Percentiles rank a stretch among this genome's conserved stretches.
Evolutionary conservation across 2,113 vertebrate species (phyloP).

Genomic region (Pyxicephalus adspersus): DNA sequence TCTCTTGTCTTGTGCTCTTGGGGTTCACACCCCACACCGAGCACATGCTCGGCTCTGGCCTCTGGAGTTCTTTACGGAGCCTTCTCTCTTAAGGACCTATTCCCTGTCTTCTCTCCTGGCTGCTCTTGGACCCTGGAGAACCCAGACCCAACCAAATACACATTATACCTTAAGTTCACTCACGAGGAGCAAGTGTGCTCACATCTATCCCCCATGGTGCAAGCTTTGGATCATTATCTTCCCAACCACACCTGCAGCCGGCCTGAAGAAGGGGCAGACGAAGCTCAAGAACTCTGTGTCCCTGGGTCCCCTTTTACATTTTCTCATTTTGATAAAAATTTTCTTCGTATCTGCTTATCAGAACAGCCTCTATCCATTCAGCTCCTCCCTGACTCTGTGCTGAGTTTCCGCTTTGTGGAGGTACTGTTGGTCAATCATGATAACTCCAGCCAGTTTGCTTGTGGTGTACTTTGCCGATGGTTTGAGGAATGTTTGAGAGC

Average conservation of each 20-base stretch:
- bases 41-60: slow-evolving; percentile 92
- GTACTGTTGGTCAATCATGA: slow-evolving; percentile 97
- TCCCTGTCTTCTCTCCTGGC: slow-evolving; percentile 86
- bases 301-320: slow-evolving; percentile 82
- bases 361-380: slow-evolving; percentile 73
- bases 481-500: slow-evolving; percentile 90
- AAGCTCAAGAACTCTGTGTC: slow-evolving; percentile 84
- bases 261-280: slow-evolving; percentile 69
- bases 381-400: slow-evolving; percentile 76
- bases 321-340: slow-evolving; percentile 97
- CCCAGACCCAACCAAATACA: slow-evolving; percentile 97
- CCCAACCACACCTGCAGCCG: slow-evolving; percentile 92
- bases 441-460: slow-evolving; percentile 97
- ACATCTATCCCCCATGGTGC: slow-evolving; percentile 89
- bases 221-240: slow-evolving; percentile 93
- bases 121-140: slow-evolving; percentile 99
- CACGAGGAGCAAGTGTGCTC: slow-evolving; percentile 88
- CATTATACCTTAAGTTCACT: slow-evolving; percentile 94
- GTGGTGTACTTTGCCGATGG: slow-evolving; percentile 95
- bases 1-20: slow-evolving; percentile 87
- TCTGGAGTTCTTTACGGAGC: slow-evolving; percentile 96
- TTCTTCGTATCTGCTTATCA: slow-evolving; percentile 90
- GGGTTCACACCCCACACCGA: slow-evolving; percentile 84
- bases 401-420: slow-evolving; percentile 91
- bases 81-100: slow-evolving; percentile 97